Evolutionary conservation across 2,797 vertebrate genomes (phyloP).

Genomic region (Hypotaenidia okinawae): DNA sequence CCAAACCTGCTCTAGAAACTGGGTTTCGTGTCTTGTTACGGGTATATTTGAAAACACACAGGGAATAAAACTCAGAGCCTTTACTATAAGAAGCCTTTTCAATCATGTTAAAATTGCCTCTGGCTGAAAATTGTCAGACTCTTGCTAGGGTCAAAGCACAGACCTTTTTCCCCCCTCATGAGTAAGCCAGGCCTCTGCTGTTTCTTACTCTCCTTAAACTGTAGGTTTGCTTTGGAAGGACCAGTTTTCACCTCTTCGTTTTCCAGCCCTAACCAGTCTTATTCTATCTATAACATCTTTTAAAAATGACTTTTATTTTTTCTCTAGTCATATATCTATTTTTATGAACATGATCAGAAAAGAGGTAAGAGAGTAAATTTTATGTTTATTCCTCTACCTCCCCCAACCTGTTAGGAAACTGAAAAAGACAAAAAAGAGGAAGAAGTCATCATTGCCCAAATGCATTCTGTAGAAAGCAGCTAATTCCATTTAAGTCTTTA

Average conservation of each 20-base stretch:
- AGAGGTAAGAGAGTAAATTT: background rate
- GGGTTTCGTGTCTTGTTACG: background rate
- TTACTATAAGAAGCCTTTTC: background rate
- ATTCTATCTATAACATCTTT: background rate
- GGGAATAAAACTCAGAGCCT: background rate
- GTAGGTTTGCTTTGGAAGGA: background rate
- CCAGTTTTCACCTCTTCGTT: background rate
- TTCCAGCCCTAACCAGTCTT: background rate
- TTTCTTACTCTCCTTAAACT: background rate
- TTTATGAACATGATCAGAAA: background rate
- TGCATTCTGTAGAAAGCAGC: background rate
- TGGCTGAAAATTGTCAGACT: background rate
- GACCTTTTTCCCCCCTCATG: rapidly evolving
- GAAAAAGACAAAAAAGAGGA: no score
- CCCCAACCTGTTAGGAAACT: background rate
- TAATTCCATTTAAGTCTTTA: background rate
- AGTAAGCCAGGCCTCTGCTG: background rate
- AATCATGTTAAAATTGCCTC: background rate
- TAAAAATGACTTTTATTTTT: no score
- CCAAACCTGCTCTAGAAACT: background rate
- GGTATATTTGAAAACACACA: rapidly evolving
- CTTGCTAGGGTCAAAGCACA: background rate
- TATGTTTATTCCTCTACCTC: background rate
- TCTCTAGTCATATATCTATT: rapidly evolving
- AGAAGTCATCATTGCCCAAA: background rate